Percentiles rank a stretch among this genome's conserved stretches.
These are phyloP conservation scores for Neosilurus hyrtlii DNA, from an alignment of 2,797 vertebrate genomes.

Conservation along the genomic window DNA sequence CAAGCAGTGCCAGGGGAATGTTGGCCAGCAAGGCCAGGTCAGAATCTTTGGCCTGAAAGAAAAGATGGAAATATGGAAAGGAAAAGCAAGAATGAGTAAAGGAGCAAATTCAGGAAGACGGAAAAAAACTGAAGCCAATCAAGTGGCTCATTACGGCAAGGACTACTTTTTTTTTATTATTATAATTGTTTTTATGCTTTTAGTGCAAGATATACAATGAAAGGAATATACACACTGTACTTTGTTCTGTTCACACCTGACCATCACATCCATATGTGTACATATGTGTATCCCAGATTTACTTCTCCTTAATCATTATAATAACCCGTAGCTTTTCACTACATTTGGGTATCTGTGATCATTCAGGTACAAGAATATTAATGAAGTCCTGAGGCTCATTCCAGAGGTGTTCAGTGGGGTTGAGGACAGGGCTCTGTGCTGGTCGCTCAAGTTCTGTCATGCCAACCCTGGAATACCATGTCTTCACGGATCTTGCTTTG, in stretches of 20 bases:
- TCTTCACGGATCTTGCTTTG: background rate
- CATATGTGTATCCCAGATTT: background rate
- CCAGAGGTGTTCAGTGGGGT: background rate
- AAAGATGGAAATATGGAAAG: slow-evolving; percentile 32
- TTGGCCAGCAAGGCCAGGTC: slow-evolving; percentile 85
- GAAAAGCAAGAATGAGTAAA: background rate
- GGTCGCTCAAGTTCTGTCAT: background rate
- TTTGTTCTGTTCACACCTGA: background rate
- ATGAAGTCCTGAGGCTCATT: background rate
- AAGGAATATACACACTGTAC: too few relatives aligned
- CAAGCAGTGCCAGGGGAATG: slow-evolving; percentile 87
- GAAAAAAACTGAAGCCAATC: background rate
- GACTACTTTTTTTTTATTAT: too few relatives aligned
- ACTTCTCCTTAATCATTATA: background rate
- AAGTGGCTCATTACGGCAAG: background rate
- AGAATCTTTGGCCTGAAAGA: slow-evolving; percentile 81
- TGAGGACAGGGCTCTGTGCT: background rate
- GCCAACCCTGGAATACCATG: background rate
- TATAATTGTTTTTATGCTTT: background rate
- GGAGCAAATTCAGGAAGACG: slow-evolving; percentile 5
- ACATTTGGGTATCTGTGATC: background rate
- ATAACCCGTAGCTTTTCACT: background rate
- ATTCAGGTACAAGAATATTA: background rate
- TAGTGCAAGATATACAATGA: background rate
- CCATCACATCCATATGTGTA: background rate